Conservation (phyloP, 2,797 vertebrate genomes). For the Gambelia wislizenii region DNA sequence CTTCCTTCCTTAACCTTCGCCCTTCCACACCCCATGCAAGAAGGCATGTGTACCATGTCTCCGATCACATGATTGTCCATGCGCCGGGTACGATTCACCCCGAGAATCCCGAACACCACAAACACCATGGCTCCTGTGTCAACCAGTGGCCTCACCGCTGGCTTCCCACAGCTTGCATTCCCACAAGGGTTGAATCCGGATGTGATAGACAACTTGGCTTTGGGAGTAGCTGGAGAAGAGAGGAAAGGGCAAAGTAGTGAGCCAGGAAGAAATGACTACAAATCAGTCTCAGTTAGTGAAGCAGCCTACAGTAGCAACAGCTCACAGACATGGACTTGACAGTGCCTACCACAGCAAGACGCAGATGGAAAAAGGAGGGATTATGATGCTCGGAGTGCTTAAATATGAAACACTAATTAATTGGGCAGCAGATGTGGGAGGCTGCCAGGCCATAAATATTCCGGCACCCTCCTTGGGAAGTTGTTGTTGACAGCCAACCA, state of each 20-base stretch:
- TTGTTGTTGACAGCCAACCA: too few species aligned
- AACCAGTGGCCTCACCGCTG: constrained; percentile 92
- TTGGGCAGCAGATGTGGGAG: too few species aligned
- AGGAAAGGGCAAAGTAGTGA: constrained; percentile 14
- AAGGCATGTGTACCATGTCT: constrained; percentile 85
- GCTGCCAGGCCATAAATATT: too few species aligned
- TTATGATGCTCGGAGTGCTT: too few species aligned
- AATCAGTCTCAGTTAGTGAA: too few species aligned
- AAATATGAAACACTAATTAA: too few species aligned
- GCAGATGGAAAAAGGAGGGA: too few species aligned
- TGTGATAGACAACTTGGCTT: constrained; percentile 84
- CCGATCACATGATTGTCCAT: constrained; percentile 94
- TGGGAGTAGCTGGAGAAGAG: constrained; percentile 71
- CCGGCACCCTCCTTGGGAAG: too few species aligned
- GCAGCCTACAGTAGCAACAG: too few species aligned
- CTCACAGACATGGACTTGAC: too few species aligned
- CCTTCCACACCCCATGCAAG: background rate
- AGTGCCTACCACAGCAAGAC: too few species aligned
- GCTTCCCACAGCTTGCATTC: constrained; percentile 86
- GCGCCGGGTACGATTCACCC: constrained; percentile 87
- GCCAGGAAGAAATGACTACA: background rate
- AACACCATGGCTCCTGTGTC: constrained; percentile 99
- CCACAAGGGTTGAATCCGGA: constrained; percentile 94
- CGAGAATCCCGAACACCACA: constrained; percentile 94
- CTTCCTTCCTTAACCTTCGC: background rate